Conservation (phyloP, 2,888 invertebrate genomes). For the Ophion ellenae region DNA sequence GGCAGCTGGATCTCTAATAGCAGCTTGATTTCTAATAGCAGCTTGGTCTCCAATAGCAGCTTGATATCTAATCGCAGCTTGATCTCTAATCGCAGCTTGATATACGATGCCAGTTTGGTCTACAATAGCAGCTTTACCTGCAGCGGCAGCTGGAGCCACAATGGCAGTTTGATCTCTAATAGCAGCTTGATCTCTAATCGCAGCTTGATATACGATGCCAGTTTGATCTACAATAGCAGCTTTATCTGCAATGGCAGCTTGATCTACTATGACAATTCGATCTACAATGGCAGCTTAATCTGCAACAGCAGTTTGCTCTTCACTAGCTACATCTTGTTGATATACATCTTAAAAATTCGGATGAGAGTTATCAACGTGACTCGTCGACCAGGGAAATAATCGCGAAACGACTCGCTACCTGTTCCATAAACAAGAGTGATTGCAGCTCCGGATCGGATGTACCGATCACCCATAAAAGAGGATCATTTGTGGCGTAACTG, state of each 20-base stretch:
- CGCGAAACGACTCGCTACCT: constrained; percentile 1
- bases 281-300: too few relatives aligned
- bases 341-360: neutral
- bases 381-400: neutral
- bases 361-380: neutral
- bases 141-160: neutral
- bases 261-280: neutral
- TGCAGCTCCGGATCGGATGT: neutral
- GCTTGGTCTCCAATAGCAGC: neutral
- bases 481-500: neutral
- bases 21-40: neutral
- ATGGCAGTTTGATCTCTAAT: too few relatives aligned
- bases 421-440: neutral
- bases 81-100: neutral
- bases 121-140: neutral
- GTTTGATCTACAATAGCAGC: neutral
- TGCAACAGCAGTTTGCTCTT: neutral
- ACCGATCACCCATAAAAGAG: constrained; percentile 11
- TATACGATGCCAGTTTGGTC: neutral
- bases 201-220: neutral
- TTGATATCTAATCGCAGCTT: neutral
- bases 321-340: neutral
- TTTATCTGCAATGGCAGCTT: neutral
- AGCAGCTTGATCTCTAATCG: too few relatives aligned
- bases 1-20: neutral